Conservation (phyloP, 2,888 invertebrate species). For the Zaprionus obscuricornis region DNA sequence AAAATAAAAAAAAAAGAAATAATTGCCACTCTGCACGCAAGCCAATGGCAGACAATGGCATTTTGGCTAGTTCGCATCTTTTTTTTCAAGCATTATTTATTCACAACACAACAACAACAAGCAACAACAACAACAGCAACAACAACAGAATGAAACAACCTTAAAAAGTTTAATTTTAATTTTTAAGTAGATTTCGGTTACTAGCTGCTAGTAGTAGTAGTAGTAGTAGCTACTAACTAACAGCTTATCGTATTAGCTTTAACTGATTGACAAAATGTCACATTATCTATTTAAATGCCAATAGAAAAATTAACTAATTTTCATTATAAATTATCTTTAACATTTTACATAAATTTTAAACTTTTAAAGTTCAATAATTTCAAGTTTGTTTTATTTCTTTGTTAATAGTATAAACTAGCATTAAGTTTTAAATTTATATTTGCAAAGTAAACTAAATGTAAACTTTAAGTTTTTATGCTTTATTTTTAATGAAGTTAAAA, state of each 20-base stretch:
- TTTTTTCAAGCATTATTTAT: slow-evolving; percentile 41
- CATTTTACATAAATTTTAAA: background rate
- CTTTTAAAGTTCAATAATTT: background rate
- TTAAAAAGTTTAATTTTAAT: slow-evolving; percentile 48
- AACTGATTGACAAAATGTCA: slow-evolving; percentile 27
- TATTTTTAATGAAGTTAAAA: no score
- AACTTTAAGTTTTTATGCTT: background rate
- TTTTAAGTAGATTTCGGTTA: slow-evolving; percentile 40
- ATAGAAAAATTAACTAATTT: slow-evolving; percentile 12
- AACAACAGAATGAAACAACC: slow-evolving; percentile 2
- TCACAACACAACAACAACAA: slow-evolving; percentile 12
- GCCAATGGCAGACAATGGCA: slow-evolving; percentile 23
- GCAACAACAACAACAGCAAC: no score
- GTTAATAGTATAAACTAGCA: no score
- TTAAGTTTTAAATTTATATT: no score
- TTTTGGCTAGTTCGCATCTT: slow-evolving; percentile 11
- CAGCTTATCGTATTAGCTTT: slow-evolving; percentile 25
- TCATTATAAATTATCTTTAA: background rate
- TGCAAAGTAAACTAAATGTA: no score
- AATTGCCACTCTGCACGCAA: slow-evolving; percentile 69
- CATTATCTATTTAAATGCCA: slow-evolving; percentile 32
- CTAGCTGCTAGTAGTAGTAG: no score
- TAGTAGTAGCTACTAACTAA: no score
- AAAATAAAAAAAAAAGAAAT: slow-evolving; percentile 42
- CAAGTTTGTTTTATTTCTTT: background rate